Conservation (phyloP, 2,797 vertebrate species). For the Rhadinocentrus ornatus region DNA sequence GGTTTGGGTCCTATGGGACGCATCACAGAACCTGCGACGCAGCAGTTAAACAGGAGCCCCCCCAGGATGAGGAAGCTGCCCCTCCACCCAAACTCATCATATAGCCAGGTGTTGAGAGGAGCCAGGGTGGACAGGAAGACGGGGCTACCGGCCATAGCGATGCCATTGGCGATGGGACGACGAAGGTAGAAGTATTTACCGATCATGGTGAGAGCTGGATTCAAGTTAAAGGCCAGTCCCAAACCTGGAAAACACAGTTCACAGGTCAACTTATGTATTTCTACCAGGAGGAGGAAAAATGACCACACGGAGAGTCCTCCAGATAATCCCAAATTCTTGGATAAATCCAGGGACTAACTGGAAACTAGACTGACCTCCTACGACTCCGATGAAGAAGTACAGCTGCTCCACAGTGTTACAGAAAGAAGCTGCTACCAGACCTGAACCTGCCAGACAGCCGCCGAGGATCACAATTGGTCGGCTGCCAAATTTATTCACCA, state of each 20-base stretch:
- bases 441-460: constrained; percentile 86
- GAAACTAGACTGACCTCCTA: constrained; percentile 87
- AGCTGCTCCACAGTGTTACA: constrained; percentile 91
- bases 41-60: constrained; percentile 93
- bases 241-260: constrained; percentile 81
- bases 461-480: constrained; percentile 91
- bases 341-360: not conserved
- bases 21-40: constrained; percentile 96
- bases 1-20: constrained; percentile 90
- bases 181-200: constrained; percentile 96
- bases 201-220: constrained; percentile 98
- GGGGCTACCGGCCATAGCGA: constrained; percentile 97
- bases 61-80: constrained; percentile 97
- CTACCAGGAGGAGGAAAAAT: not conserved
- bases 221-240: constrained; percentile 95
- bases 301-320: too few relatives aligned
- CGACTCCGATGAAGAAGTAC: constrained; percentile 93
- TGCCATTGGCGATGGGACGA: constrained; percentile 93
- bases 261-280: not conserved
- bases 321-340: too few relatives aligned
- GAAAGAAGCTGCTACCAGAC: constrained; percentile 90
- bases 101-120: constrained; percentile 92
- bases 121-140: constrained; percentile 95
- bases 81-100: constrained; percentile 91
- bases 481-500: constrained; percentile 95